Conservation (phyloP, 2,113 vertebrate genomes). For the Microcebus murinus region DNA sequence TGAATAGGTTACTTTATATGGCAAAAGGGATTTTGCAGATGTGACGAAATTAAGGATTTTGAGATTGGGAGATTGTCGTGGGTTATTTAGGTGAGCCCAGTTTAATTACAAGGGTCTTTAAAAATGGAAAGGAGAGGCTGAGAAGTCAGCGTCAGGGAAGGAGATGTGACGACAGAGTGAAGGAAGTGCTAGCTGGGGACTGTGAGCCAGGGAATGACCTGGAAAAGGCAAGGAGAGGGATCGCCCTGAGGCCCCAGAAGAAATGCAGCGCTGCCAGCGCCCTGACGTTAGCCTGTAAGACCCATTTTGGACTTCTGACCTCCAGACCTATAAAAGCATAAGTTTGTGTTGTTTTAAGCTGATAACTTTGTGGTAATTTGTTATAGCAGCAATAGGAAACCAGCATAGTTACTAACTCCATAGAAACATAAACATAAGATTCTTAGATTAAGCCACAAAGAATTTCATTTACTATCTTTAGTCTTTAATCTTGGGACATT, state of each 20-base stretch:
- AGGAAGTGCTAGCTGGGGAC: neutral
- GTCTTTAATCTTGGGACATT: neutral
- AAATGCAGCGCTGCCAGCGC: neutral
- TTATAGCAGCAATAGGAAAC: neutral
- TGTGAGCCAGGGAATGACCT: neutral
- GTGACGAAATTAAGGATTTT: neutral
- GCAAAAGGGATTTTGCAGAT: neutral
- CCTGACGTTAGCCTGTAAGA: neutral
- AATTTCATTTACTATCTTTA: neutral
- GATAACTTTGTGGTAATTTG: neutral
- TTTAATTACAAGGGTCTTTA: neutral
- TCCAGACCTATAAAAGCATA: neutral
- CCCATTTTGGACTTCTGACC: neutral
- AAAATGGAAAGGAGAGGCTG: neutral
- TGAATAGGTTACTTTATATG: neutral
- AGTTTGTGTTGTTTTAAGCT: neutral
- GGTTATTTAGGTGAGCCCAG: neutral
- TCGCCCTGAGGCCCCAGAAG: neutral
- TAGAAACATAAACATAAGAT: constrained; percentile 6
- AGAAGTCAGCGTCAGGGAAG: neutral
- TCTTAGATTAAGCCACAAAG: neutral
- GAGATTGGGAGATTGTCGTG: neutral
- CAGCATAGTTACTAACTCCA: neutral
- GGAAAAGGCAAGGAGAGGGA: neutral
- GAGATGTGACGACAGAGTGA: neutral